phyloP scores from a whole-genome alignment of 2,113 vertebrate genomes.

The Myiozetetes cayanensis region DNA sequence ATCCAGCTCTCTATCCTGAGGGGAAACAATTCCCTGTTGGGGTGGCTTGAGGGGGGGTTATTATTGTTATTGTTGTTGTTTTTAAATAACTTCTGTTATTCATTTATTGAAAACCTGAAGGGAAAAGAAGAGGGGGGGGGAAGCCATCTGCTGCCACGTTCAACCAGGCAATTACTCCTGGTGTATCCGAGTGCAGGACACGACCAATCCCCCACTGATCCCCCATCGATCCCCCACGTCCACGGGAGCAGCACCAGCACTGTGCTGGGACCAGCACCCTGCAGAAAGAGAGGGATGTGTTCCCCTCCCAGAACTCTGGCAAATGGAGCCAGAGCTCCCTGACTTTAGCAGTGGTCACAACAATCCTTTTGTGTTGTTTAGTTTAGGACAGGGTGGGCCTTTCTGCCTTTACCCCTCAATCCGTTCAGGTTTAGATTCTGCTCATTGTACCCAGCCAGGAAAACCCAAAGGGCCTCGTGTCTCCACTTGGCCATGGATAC shows the following conservation, averaged over 20 bases:
- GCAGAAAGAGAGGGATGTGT: neutral
- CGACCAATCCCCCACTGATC: neutral
- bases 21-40: slow-evolving; percentile 42
- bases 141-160: slow-evolving; percentile 29
- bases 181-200: neutral
- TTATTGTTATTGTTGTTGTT: slow-evolving; percentile 36
- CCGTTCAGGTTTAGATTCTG: neutral
- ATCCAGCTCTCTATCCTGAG: neutral
- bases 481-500: neutral
- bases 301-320: neutral
- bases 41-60: neutral
- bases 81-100: slow-evolving; percentile 47
- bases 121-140: neutral
- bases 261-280: neutral
- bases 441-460: neutral
- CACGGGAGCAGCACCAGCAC: neutral
- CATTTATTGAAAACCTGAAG: neutral
- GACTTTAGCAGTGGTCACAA: neutral
- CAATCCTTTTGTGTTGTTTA: neutral
- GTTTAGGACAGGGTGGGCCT: neutral
- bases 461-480: rapidly evolving
- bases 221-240: neutral
- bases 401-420: neutral
- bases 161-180: neutral
- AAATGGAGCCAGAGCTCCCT: neutral